A percentile compares a stretch with the other conserved stretches of the same genome.
Evolutionary conservation across 2,888 invertebrate genomes (phyloP).

Genomic region (Unio delphinus): DNA sequence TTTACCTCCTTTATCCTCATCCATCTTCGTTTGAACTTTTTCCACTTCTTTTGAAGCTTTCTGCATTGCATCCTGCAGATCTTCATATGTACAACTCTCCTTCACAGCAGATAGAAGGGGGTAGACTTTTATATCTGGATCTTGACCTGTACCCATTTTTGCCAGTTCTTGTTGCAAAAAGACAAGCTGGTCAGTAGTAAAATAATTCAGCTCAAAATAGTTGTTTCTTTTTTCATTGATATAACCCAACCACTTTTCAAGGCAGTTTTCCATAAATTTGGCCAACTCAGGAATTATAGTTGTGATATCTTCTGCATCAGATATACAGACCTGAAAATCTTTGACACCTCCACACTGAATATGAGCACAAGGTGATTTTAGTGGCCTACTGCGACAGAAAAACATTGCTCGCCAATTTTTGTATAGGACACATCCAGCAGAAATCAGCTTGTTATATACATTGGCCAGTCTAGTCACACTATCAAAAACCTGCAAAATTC

Average conservation of each 20-base stretch:
- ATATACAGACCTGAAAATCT: slow-evolving; percentile 12
- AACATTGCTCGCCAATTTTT: slow-evolving; percentile 51
- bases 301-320: slow-evolving; percentile 14
- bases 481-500: slow-evolving; percentile 52
- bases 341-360: slow-evolving; percentile 28
- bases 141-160: slow-evolving; percentile 20
- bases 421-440: slow-evolving; percentile 59
- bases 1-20: too few relatives aligned
- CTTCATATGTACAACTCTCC: slow-evolving; percentile 27
- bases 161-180: slow-evolving; percentile 51
- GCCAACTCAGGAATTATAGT: slow-evolving; percentile 13
- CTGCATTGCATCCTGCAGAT: slow-evolving; percentile 36
- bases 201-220: slow-evolving; percentile 48
- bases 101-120: slow-evolving; percentile 41
- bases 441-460: slow-evolving; percentile 50
- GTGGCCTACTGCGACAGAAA: slow-evolving; percentile 26
- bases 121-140: slow-evolving; percentile 28
- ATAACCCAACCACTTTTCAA: slow-evolving; percentile 15
- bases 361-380: slow-evolving; percentile 14
- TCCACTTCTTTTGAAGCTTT: slow-evolving; percentile 23
- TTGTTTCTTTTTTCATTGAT: slow-evolving; percentile 37
- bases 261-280: slow-evolving; percentile 17
- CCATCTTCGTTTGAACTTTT: too few relatives aligned
- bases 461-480: slow-evolving; percentile 51
- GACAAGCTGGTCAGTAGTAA: slow-evolving; percentile 57